Evolutionary conservation across 2,797 vertebrate species (phyloP).

Genomic region (Liparis tanakae): DNA sequence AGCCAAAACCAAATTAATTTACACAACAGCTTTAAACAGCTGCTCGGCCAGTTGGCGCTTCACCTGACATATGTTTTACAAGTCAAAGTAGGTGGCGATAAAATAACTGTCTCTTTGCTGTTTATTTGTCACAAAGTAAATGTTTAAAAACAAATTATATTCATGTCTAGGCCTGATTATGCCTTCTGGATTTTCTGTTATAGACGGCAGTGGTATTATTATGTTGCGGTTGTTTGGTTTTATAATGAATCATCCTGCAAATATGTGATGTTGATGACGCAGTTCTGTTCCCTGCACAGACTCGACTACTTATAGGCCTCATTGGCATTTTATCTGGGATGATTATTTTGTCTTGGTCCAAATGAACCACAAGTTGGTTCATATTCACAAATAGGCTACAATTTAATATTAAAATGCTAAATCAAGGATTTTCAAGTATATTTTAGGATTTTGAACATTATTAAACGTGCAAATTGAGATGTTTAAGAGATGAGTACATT

Average conservation of each 20-base stretch:
- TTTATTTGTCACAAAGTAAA: neutral
- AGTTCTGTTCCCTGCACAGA: slow-evolving; percentile 1
- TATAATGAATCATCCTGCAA: neutral
- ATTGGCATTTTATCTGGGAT: neutral
- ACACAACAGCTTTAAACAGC: neutral
- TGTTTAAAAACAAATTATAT: neutral
- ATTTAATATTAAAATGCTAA: neutral
- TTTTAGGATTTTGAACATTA: neutral
- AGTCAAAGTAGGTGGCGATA: no score
- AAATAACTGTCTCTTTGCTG: neutral
- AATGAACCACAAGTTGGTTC: neutral
- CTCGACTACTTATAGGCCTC: no score
- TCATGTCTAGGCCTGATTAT: neutral
- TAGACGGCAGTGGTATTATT: neutral
- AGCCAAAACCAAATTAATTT: neutral
- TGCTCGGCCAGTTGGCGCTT: neutral
- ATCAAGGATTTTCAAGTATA: neutral
- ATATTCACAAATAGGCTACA: neutral
- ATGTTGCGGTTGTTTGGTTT: neutral
- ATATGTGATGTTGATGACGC: neutral
- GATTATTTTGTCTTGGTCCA: slow-evolving; percentile 6
- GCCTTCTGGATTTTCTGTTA: neutral
- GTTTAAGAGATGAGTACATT: neutral
- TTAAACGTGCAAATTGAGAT: neutral
- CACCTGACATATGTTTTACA: neutral